These are phyloP conservation scores for Orientallactaga bullata DNA, from an alignment of 2,113 vertebrate genomes.

Conservation along the genomic window DNA sequence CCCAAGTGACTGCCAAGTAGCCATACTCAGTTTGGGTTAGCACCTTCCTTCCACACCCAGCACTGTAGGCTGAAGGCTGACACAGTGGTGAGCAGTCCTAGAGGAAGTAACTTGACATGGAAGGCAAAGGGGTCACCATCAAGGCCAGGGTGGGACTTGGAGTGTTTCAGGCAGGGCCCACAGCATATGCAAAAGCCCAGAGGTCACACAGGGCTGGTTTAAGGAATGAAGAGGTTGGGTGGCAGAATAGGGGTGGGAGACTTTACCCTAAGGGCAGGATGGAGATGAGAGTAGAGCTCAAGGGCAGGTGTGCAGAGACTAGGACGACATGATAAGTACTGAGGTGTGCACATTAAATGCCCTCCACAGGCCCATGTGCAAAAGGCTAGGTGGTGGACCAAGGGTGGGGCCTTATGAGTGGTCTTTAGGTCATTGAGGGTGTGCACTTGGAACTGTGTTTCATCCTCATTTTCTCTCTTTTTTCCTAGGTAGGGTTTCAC, in stretches of 20 bases:
- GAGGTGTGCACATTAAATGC: background rate
- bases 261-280: background rate
- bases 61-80: background rate
- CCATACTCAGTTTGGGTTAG: background rate
- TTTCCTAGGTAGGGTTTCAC: background rate
- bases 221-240: background rate
- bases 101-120: background rate
- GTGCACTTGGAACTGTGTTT: background rate
- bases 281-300: background rate
- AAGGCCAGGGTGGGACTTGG: background rate
- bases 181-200: background rate
- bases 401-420: background rate
- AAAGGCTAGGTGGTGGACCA: background rate
- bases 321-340: no score
- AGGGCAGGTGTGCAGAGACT: background rate
- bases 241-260: background rate
- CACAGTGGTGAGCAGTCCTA: fast-evolving
- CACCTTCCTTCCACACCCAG: background rate
- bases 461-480: background rate
- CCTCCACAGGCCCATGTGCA: background rate
- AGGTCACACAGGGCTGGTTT: background rate
- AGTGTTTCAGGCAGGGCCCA: background rate
- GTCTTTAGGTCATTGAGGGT: background rate
- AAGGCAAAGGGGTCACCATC: background rate
- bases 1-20: no score